Evolutionary conservation across 2,888 invertebrate genomes (phyloP).

Genomic region (Ischnus inquisitorius): DNA sequence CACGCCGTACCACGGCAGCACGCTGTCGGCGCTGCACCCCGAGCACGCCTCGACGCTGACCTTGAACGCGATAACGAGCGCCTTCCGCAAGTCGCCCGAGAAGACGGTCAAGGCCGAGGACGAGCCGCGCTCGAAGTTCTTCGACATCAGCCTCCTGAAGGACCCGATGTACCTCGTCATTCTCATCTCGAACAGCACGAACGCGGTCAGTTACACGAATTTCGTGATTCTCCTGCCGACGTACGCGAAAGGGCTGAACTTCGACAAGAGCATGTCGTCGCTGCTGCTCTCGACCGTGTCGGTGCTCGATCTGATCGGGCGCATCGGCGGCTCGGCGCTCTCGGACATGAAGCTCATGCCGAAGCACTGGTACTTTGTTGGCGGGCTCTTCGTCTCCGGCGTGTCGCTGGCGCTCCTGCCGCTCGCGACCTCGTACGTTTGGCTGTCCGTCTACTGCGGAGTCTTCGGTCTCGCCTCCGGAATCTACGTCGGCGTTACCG

Average conservation of each 20-base stretch:
- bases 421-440: constrained; percentile 88
- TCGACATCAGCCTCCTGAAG: constrained; percentile 90
- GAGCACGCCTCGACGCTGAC: constrained; percentile 93
- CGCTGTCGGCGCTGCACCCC: constrained; percentile 90
- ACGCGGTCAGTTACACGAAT: constrained; percentile 95
- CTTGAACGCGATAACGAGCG: constrained; percentile 89
- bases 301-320: constrained; percentile 91
- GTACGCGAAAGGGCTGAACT: constrained; percentile 90
- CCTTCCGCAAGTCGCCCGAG: constrained; percentile 84
- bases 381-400: constrained; percentile 92
- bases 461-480: constrained; percentile 94
- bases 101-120: constrained; percentile 80
- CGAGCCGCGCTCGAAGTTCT: constrained; percentile 88
- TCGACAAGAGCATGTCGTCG: constrained; percentile 90
- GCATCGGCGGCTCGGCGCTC: constrained; percentile 94
- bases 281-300: constrained; percentile 93
- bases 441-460: constrained; percentile 90
- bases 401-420: constrained; percentile 91
- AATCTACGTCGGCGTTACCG: constrained; percentile 94
- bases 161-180: constrained; percentile 94
- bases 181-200: constrained; percentile 93
- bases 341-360: constrained; percentile 92
- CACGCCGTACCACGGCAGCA: constrained; percentile 94
- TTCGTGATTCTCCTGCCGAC: constrained; percentile 93
- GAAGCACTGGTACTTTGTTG: constrained; percentile 93